Evolutionary conservation across 2,797 vertebrate species (phyloP).

Genomic region (Meda fulgida): DNA sequence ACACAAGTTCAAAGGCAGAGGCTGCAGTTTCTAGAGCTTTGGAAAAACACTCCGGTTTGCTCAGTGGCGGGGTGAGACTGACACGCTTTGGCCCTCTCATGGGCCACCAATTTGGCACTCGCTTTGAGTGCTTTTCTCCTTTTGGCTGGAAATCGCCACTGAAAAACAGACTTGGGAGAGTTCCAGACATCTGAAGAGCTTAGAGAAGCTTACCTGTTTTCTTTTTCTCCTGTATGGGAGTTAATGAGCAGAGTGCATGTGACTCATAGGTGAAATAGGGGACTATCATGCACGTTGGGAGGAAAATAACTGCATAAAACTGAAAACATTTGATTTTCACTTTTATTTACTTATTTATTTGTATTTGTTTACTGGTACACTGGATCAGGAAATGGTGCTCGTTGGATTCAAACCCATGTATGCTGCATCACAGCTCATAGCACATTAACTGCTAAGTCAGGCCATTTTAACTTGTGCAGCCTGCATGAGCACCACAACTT

Average conservation of each 20-base stretch:
- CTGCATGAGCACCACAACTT: not conserved
- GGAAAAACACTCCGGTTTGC: constrained; percentile 32
- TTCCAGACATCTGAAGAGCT: constrained; percentile 47
- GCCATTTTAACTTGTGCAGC: not conserved
- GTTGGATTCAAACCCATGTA: not conserved
- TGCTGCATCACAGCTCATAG: not conserved
- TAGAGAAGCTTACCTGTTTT: constrained; percentile 43
- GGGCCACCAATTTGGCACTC: constrained; percentile 51
- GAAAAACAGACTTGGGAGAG: constrained; percentile 52
- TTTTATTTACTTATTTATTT: not conserved
- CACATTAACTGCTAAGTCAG: not conserved
- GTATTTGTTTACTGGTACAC: not conserved
- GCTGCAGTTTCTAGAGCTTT: constrained; percentile 30
- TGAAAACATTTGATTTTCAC: not conserved
- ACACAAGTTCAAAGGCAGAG: constrained; percentile 33
- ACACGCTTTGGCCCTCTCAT: constrained; percentile 37
- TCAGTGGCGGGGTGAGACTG: constrained; percentile 1
- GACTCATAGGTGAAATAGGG: constrained; percentile 44
- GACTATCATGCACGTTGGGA: not conserved
- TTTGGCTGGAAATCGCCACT: constrained; percentile 42
- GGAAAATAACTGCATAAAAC: not conserved
- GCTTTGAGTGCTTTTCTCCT: constrained; percentile 50
- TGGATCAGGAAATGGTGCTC: not conserved
- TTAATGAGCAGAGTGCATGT: constrained; percentile 45
- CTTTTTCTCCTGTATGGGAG: constrained; percentile 45